phyloP scores from a whole-genome alignment of 1,140 invertebrate genomes.

The Luehdorfia chinensis region DNA sequence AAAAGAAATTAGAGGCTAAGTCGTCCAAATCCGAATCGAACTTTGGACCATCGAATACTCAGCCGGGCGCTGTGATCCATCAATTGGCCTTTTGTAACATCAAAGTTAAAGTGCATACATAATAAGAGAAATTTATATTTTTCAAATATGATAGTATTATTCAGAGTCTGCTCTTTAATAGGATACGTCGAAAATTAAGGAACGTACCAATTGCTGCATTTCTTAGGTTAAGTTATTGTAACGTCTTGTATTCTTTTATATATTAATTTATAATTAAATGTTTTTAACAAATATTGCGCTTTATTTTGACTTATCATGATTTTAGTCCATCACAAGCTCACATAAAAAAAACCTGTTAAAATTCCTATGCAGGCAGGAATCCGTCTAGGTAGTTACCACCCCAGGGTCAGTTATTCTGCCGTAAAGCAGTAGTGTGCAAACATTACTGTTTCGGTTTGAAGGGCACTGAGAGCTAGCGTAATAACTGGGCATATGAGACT shows the following conservation, averaged over 20 bases:
- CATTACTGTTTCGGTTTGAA: too few species aligned
- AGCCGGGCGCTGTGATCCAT: slow-evolving; percentile 46
- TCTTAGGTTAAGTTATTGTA: slow-evolving; percentile 63
- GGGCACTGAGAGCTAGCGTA: too few species aligned
- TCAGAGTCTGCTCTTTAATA: slow-evolving; percentile 39
- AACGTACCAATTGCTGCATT: slow-evolving; percentile 70
- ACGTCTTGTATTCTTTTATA: slow-evolving; percentile 68
- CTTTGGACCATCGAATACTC: too few species aligned
- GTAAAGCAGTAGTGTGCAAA: too few species aligned
- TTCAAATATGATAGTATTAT: slow-evolving; percentile 39
- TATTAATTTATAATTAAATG: slow-evolving; percentile 73
- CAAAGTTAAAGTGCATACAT: slow-evolving; percentile 32
- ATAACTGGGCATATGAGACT: too few species aligned
- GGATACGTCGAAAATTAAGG: slow-evolving; percentile 35
- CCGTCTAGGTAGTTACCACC: too few species aligned
- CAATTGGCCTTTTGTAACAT: slow-evolving; percentile 38
- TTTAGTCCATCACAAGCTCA: too few species aligned
- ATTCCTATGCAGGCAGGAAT: too few species aligned
- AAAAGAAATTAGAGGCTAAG: slow-evolving; percentile 46
- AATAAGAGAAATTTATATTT: slow-evolving; percentile 34
- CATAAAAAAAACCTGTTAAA: too few species aligned
- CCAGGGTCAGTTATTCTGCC: too few species aligned
- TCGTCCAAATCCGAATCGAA: too few species aligned
- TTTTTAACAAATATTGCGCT: slow-evolving; percentile 41
- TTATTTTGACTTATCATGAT: slow-evolving; percentile 19